phyloP scores from a whole-genome alignment of 2,797 vertebrate genomes.

The Hippoglossus hippoglossus region DNA sequence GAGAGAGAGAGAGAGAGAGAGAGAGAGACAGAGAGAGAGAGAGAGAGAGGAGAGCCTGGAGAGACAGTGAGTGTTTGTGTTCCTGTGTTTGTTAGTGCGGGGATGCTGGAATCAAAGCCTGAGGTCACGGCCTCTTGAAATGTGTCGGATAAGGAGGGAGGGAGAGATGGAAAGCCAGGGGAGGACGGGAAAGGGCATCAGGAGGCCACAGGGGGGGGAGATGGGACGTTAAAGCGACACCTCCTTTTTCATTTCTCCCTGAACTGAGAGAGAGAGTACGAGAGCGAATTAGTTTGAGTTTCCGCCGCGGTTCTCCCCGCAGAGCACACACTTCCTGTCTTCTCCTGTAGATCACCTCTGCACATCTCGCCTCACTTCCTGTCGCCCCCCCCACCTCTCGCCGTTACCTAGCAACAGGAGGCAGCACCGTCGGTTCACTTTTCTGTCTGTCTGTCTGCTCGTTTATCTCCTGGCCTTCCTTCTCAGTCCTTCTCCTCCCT shows the following conservation, averaged over 20 bases:
- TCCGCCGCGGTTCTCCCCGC: constrained; percentile 69
- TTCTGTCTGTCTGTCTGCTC: not conserved
- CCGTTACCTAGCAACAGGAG: constrained; percentile 81
- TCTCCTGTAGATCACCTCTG: constrained; percentile 79
- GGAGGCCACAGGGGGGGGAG: not conserved
- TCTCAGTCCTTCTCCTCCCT: not conserved
- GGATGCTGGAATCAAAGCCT: constrained; percentile 46
- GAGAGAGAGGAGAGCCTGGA: constrained; percentile 12
- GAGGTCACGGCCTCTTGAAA: constrained; percentile 63
- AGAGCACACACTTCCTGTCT: constrained; percentile 73
- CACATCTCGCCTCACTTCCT: constrained; percentile 82
- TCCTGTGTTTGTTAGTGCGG: constrained; percentile 50
- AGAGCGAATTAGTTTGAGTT: constrained; percentile 38
- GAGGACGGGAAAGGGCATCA: not conserved
- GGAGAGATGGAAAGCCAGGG: not conserved
- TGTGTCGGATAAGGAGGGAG: constrained; percentile 6
- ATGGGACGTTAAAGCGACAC: not conserved
- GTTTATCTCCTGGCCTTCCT: not conserved
- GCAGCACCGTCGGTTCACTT: constrained; percentile 52
- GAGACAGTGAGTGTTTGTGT: constrained; percentile 67
- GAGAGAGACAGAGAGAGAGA: not conserved
- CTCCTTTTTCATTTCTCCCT: constrained; percentile 8
- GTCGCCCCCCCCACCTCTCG: constrained; percentile 66
- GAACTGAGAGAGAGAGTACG: not conserved
- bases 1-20: not conserved